Evolutionary conservation across 2,113 vertebrate genomes (phyloP).

Genomic region (Callaeas wilsoni): DNA sequence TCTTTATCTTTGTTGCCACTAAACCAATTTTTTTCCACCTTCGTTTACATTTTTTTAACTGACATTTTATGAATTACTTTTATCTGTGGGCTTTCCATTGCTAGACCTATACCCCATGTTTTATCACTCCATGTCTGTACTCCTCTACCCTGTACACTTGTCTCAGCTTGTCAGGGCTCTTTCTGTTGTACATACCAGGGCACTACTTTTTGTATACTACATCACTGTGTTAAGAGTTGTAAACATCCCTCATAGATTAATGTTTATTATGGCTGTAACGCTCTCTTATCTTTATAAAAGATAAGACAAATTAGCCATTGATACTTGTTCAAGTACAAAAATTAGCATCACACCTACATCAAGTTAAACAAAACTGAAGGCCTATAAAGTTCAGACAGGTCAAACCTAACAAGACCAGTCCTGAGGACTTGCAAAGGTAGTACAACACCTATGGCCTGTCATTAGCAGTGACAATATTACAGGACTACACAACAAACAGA

Average conservation of each 20-base stretch:
- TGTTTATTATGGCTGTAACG: background rate
- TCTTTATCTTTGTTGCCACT: background rate
- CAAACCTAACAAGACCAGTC: background rate
- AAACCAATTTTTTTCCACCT: background rate
- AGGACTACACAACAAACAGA: background rate
- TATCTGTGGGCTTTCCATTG: background rate
- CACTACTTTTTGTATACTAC: background rate
- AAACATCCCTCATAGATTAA: background rate
- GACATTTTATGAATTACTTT: background rate
- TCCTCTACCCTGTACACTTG: background rate
- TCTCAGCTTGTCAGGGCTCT: background rate
- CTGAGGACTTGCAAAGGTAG: background rate
- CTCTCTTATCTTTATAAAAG: background rate
- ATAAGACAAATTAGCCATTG: background rate
- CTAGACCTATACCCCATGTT: background rate
- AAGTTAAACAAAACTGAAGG: background rate
- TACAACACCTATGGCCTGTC: too few relatives aligned
- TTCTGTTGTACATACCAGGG: rapidly evolving
- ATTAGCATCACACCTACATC: background rate
- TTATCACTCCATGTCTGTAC: background rate
- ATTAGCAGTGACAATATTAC: background rate
- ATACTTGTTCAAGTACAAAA: background rate
- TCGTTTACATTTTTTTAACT: background rate
- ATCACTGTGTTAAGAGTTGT: background rate
- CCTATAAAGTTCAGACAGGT: background rate